These are phyloP conservation scores for Probosciger aterrimus DNA, from an alignment of 2,113 vertebrate genomes.

Conservation along the genomic window DNA sequence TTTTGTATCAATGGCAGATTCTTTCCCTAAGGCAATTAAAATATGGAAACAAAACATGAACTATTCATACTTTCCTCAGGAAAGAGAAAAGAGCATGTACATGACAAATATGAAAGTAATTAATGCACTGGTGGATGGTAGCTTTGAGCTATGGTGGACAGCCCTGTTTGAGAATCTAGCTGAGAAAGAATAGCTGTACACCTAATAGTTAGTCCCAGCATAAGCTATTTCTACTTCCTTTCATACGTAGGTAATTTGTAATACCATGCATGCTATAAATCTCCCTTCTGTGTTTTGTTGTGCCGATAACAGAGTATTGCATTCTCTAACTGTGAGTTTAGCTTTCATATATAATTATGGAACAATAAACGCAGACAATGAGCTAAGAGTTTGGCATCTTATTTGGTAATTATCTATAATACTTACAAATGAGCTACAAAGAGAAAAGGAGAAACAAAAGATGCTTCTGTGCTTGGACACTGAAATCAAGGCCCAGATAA, in stretches of 20 bases:
- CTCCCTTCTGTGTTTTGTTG: conserved; percentile 21
- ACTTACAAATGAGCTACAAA: not conserved
- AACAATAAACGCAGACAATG: not conserved
- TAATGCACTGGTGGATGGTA: not conserved
- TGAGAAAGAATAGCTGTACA: not conserved
- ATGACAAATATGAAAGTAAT: not conserved
- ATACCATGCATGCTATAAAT: not conserved
- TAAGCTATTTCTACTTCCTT: not conserved
- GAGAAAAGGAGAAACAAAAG: not conserved
- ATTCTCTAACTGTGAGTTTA: conserved; percentile 23
- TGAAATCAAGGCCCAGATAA: not conserved
- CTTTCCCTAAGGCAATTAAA: conserved; percentile 32
- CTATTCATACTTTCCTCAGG: not conserved
- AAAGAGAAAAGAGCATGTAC: not conserved
- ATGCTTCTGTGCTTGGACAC: not conserved
- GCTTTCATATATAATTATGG: conserved; percentile 41
- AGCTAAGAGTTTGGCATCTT: conserved; percentile 42
- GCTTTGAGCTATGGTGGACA: not conserved
- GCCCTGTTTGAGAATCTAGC: not conserved
- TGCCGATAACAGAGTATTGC: not conserved
- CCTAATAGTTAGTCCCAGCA: not conserved
- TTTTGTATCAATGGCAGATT: conserved; percentile 35
- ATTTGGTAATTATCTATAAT: conserved; percentile 20
- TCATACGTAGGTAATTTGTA: conserved; percentile 4
- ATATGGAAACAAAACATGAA: not conserved